These are phyloP conservation scores for Hirundichthys speculiger DNA, from an alignment of 2,113 vertebrate genomes.

Conservation along the genomic window DNA sequence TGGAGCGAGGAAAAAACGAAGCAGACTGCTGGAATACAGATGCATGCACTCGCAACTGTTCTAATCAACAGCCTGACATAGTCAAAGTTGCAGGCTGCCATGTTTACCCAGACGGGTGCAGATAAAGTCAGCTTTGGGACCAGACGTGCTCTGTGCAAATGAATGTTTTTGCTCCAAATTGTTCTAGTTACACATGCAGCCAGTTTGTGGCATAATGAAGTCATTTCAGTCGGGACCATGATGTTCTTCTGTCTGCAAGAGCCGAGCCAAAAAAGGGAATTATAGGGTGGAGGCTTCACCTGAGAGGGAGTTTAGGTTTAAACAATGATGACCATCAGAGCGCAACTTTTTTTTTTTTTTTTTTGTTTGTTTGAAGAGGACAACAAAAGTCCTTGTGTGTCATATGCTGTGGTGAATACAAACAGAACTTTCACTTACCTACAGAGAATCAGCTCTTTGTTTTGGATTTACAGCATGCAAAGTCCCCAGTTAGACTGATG, in stretches of 20 bases:
- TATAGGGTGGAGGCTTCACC: constrained; percentile 14
- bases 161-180: constrained; percentile 29
- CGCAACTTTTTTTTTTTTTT: constrained; percentile 11
- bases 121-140: constrained; percentile 44
- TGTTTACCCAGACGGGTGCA: too few relatives aligned
- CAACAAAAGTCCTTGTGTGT: neutral
- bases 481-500: neutral
- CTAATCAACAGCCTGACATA: constrained; percentile 19
- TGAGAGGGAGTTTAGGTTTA: constrained; percentile 3
- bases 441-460: neutral
- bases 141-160: constrained; percentile 13
- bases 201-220: constrained; percentile 40
- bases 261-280: constrained; percentile 19
- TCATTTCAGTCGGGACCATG: constrained; percentile 1
- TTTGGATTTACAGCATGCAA: neutral
- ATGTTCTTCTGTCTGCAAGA: constrained; percentile 13
- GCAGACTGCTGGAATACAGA: too few relatives aligned
- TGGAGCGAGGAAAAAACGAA: too few relatives aligned
- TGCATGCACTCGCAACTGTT: neutral
- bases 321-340: constrained; percentile 8
- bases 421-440: neutral
- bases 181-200: constrained; percentile 16
- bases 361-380: too few relatives aligned
- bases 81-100: constrained; percentile 15
- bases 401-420: too few relatives aligned